Conservation (phyloP, 2,113 vertebrate species). For the Colossoma macropomum region DNA sequence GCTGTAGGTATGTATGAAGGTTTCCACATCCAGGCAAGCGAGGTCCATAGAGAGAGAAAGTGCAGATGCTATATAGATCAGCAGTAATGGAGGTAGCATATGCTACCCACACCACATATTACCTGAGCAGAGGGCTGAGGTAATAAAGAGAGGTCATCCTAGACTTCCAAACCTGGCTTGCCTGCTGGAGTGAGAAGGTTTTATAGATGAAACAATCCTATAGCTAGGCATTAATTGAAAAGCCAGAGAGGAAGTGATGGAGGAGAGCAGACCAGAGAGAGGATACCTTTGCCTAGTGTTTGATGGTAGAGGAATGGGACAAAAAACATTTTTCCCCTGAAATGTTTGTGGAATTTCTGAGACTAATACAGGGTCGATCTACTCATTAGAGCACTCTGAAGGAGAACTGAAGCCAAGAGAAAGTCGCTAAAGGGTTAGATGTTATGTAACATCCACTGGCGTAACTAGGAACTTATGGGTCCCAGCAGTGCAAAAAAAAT, state of each 20-base stretch:
- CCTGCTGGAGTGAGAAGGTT: conserved; percentile 34
- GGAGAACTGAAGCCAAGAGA: background rate
- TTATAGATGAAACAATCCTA: conserved; percentile 45
- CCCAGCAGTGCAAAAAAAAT: too few relatives aligned
- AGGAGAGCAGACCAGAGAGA: background rate
- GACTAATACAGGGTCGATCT: background rate
- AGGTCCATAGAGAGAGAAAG: conserved; percentile 43
- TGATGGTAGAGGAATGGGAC: background rate
- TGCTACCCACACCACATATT: conserved; percentile 44
- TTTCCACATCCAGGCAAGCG: conserved; percentile 40
- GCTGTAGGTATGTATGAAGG: conserved; percentile 39
- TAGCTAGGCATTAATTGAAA: conserved; percentile 58
- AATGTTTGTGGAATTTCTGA: background rate
- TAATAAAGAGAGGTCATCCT: conserved; percentile 53
- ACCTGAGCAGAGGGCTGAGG: conserved; percentile 34
- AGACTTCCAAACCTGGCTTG: conserved; percentile 42
- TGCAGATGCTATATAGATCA: conserved; percentile 63
- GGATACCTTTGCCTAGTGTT: conserved; percentile 49
- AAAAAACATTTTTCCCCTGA: background rate
- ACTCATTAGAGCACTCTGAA: background rate
- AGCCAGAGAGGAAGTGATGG: conserved; percentile 54
- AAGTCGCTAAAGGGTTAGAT: background rate
- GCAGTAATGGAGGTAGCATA: conserved; percentile 43
- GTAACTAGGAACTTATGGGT: too few relatives aligned
- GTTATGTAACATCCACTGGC: background rate